Base-by-base conservation (phyloP, 2,113 vertebrate species). In the Rhinopomastus cyanomelas region DNA sequence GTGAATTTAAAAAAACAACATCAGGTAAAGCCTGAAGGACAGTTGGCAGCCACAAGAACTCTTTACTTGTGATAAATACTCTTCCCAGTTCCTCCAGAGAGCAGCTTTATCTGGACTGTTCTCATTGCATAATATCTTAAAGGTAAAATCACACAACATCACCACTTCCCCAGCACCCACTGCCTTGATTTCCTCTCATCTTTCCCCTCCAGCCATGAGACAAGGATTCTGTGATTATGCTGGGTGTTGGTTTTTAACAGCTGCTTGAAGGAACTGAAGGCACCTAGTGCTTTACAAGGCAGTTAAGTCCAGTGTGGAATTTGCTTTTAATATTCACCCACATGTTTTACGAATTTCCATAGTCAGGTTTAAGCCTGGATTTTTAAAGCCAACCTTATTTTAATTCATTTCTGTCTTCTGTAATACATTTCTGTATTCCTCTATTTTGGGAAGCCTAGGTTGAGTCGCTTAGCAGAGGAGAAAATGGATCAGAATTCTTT, bases 401-500 rank as follows among this genome's bases (percentile, higher is more conserved):
- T 26, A 64, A 62, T 59, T 73, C 42, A 15, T 80, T 78, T 76
- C 1, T 5, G 2, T 32, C 56, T 77, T 64, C 59, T n/a, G n/a
- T n/a, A n/a, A 9, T 37, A 51, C 39, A 30, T 61, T 72, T 37
- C 76, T 60, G 12, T 20, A 3, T 56, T 51, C 59, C 42, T 46
- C 32, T 61, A 2, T 59, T 80, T 81, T 59, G 81, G 55, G 79
- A 73, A 78, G 22, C 37, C 20, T 0, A 1, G 68, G n/a, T n/a
- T 5, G 20, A 59, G 56, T 57, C 46, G 32, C 51, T 81, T 14
- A 2, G 21, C 53, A 64, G 19, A 64, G n/a, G 32, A 20, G 5
- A 49, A 77, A 83, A 68, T 4, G 2, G 22, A 51, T 83, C 65
- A 57, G 55, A 95, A 96, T 87, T 74, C 16, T 92, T 93, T 88